Conservation (phyloP, 30 jellyfish, hydroid and myxozoan genomes). For the Euphysa ruthae region DNA sequence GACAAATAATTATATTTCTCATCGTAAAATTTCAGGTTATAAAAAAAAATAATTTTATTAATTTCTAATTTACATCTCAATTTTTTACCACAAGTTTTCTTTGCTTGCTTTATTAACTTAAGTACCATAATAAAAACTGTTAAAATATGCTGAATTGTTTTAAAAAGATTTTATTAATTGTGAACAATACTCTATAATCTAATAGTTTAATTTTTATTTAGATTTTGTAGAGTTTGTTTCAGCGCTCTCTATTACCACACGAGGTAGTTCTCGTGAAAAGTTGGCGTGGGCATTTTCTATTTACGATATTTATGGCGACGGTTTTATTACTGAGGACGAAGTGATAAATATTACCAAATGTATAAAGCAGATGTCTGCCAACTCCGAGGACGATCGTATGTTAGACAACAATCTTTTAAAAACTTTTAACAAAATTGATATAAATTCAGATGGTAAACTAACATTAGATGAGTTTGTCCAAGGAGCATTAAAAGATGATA, state of each 20-base stretch:
- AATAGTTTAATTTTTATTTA: conserved; percentile 3
- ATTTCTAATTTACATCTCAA: too few relatives aligned
- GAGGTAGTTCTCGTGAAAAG: conserved; percentile 76
- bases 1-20: too few relatives aligned
- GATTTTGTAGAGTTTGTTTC: conserved; percentile 88
- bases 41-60: too few relatives aligned
- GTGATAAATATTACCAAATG: conserved; percentile 58
- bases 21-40: too few relatives aligned
- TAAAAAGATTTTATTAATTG: too few relatives aligned
- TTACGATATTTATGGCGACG: conserved; percentile 87
- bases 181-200: too few relatives aligned
- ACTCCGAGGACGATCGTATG: conserved; percentile 52
- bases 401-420: conserved; percentile 49
- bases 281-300: conserved; percentile 83
- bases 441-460: conserved; percentile 55
- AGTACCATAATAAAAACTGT: too few relatives aligned
- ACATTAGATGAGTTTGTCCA: conserved; percentile 81
- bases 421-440: conserved; percentile 55
- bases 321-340: conserved; percentile 59
- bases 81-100: too few relatives aligned
- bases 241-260: conserved; percentile 80
- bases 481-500: conserved; percentile 79
- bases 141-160: too few relatives aligned
- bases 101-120: too few relatives aligned
- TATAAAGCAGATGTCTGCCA: conserved; percentile 76